Conservation (phyloP, 2,113 vertebrate genomes). For the rabbit (Oryctolagus cuniculus) region mOryCun1.1 NC_091447.1:62506001-62506500, state of each 20-base stretch:
- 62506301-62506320: neutral
- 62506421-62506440: neutral
- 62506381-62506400: neutral
- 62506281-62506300: neutral
- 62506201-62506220: neutral
- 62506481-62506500: neutral
- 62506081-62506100: neutral
- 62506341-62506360: neutral
- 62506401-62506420: neutral
- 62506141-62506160: neutral
- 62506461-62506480: neutral
- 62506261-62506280: accelerated
- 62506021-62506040: neutral
- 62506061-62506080: neutral
- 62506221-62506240: neutral
- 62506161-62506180: neutral
- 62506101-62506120: neutral
- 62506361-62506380: neutral
- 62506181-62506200: neutral
- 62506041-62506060: neutral
- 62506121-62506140: too few species aligned
- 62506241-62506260: neutral
- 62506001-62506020: neutral
- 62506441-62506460: neutral
- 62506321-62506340: neutral